Base-by-base conservation (phyloP, 2,888 invertebrate species). In the Standfussiana lucernea region DNA sequence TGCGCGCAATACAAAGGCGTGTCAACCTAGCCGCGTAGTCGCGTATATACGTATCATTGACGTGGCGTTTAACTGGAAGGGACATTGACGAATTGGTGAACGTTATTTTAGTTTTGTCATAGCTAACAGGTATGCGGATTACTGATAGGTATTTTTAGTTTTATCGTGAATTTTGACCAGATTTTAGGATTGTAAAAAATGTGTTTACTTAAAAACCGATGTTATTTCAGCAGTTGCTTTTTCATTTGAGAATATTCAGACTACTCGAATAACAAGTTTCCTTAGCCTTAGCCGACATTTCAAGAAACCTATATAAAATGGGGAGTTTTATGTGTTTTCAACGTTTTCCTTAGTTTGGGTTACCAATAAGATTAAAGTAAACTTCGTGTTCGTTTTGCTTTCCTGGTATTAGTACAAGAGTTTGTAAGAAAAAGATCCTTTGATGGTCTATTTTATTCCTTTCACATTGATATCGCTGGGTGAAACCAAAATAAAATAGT, bases 1-100 rank as follows among this genome's bases (percentile, higher is more conserved):
- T 94, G 90, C 92, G 90, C 91, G 90, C 90, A 90, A 92, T 91
- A 94, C 94, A 94, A 94, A 95, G 92, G 92, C 91, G 90, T 92
- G 93, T 92, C 94, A 94, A 92, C 92, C 89, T 88, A 90, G 88
- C 85, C 82, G 85, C 84, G 86, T 86, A 84, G 40, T 87, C 82
- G 84, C 82, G 86, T 87, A 82, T 69, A 80, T 79, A 86, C 72
- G 83, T 84, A 79, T 76, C 86, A 82, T 76, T 77, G 86, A 86
- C 76, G 75, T 86, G 75, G 42, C 45, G 50, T 66, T 56, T 69
- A 32, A 59, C 90, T 89, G 77, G 91, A 92, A 83, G 78, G 61
- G 86, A 66, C 82, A 81, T 56, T 82, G 79, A 79, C 35, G 65
- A 69, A 80, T 47, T 45, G 42, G 50, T 35, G 73, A 72, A 61